A percentile compares a stretch with the other conserved stretches of the same genome.
Conservation (phyloP, 2,888 invertebrate genomes). For the Blastobasis adustella region DNA sequence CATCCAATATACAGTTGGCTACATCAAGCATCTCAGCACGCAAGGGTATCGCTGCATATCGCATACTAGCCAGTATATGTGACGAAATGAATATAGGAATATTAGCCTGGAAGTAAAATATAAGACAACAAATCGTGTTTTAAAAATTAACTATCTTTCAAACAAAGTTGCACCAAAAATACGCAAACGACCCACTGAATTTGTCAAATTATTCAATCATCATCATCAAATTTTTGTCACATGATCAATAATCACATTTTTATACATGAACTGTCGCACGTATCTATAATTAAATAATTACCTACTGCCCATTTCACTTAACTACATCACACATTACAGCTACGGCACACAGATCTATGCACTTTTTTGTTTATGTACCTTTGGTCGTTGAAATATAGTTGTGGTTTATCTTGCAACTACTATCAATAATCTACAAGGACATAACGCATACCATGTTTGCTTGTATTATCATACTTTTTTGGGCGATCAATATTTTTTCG, state of each 20-base stretch:
- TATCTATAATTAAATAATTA: too few relatives aligned
- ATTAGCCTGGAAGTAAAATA: constrained; percentile 36
- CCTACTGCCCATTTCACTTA: too few relatives aligned
- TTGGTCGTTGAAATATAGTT: too few relatives aligned
- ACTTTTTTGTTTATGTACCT: too few relatives aligned
- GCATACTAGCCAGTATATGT: constrained; percentile 52
- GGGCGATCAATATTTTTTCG: constrained; percentile 67
- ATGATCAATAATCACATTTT: background rate
- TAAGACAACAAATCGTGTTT: background rate
- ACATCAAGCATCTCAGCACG: constrained; percentile 81
- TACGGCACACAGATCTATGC: too few relatives aligned
- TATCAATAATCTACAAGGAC: too few relatives aligned
- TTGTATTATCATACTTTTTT: constrained; percentile 69
- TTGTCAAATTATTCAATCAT: background rate
- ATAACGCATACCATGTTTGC: constrained; percentile 44
- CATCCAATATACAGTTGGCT: constrained; percentile 83
- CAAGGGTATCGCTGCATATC: constrained; percentile 38
- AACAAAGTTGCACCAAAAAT: background rate
- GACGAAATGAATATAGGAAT: constrained; percentile 46
- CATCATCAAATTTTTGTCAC: background rate
- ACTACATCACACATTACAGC: too few relatives aligned
- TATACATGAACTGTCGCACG: background rate
- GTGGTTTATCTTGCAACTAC: too few relatives aligned
- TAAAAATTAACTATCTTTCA: background rate
- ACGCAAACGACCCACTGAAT: background rate